Evolutionary conservation across 2,797 vertebrate species (phyloP), one percentile per base, ranked within the genome.

Genomic region (Melanogrammus aeglefinus): DNA sequence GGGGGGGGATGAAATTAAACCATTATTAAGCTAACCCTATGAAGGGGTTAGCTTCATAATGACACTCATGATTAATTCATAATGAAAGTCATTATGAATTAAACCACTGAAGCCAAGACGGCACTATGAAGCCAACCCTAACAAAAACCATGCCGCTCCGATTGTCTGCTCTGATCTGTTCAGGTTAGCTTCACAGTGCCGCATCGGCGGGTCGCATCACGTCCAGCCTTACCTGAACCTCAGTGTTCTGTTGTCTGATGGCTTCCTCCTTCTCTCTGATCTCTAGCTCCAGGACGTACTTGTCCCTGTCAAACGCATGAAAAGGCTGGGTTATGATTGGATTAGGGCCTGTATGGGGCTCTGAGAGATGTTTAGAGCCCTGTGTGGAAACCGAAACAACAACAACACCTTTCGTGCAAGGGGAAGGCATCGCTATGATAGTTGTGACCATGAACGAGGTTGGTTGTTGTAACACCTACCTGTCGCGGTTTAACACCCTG

Each of bases 191-290:
- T 66, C 63, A 66, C 4, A n/a, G 21, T 63, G 21, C 6, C 51
- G 63, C 63, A 27, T 27, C 9, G 4, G 24, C 63, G 63, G 27
- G 63, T 69, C n/a, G 63, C 63, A 2, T 44, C 27, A 36, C 31
- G 31, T 31, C 78, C 66, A 24, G 1, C 35, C 90, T 92, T 88
- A 99, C 98, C 95, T 98, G 97, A 41, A 99, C 94, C 79, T 98
- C 96, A 4, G 71, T 94, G 66, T 94, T 95, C 89, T 97, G 97
- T 82, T 96, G 95, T 76, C 95, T 93, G 84, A 99, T 94, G 7
- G 93, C 87, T 18, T 97, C 96, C 82, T 99, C 97, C 76, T 96
- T 97, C 83, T 97, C 96, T 77, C 95, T 92, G 82, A 99, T 96
- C 87, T 99, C 97, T 73, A 97, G 96, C 79, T 99, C 97, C 85